These are phyloP conservation scores for Pyralis farinalis DNA, from an alignment of 2,888 invertebrate genomes.

Conservation along the genomic window DNA sequence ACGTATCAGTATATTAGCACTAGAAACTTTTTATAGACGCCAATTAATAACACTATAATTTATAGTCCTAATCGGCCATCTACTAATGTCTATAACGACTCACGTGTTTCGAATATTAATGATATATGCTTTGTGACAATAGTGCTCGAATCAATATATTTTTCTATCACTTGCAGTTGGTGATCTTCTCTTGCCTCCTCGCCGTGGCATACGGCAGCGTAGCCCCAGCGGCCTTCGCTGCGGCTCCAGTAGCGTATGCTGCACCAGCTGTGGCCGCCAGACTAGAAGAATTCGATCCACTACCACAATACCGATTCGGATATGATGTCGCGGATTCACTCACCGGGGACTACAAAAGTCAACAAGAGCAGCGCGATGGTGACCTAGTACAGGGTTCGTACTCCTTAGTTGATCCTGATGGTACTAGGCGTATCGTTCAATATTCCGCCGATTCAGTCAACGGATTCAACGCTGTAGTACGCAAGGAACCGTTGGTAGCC, in stretches of 20 bases:
- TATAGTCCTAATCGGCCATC: not conserved
- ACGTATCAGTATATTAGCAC: not conserved
- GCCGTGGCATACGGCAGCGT: conserved; percentile 55
- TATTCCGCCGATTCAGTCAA: conserved; percentile 64
- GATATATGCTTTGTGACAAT: not conserved
- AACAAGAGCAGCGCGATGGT: conserved; percentile 75
- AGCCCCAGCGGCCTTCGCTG: conserved; percentile 47
- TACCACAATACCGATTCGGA: conserved; percentile 79
- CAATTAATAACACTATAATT: not conserved
- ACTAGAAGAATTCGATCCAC: conserved; percentile 72
- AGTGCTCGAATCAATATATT: conserved; percentile 3
- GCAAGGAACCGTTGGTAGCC: conserved; percentile 57
- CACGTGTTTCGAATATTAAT: not conserved
- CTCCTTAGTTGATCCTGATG: conserved; percentile 64
- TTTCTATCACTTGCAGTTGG: conserved; percentile 47
- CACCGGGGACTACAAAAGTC: conserved; percentile 71
- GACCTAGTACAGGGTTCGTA: conserved; percentile 75
- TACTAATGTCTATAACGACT: not conserved
- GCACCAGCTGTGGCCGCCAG: conserved; percentile 49
- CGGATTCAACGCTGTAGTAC: conserved; percentile 67
- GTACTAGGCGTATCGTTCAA: conserved; percentile 62
- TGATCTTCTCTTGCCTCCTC: conserved; percentile 62
- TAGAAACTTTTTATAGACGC: not conserved
- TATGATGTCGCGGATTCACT: conserved; percentile 67
- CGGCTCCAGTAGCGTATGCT: conserved; percentile 46